A percentile compares a stretch with the other conserved stretches of the same genome.
These are phyloP conservation scores for Alviniconcha marisindica DNA, from an alignment of 1,140 invertebrate species.

Conservation along the genomic window DNA sequence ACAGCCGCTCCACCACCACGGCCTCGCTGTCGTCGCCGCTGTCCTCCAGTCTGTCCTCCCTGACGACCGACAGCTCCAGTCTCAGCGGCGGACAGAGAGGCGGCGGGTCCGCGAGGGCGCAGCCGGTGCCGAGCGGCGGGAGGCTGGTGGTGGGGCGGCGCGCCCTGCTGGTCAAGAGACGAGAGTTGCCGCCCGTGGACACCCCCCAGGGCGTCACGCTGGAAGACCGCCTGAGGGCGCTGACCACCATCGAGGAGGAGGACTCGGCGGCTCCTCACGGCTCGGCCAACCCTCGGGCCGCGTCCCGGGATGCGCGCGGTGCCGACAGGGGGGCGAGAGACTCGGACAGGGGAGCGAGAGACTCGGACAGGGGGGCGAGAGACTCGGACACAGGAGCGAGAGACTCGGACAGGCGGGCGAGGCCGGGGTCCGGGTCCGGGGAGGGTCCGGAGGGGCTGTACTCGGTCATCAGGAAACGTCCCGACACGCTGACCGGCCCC, in stretches of 20 bases:
- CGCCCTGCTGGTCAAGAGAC: slow-evolving; percentile 25
- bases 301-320: neutral
- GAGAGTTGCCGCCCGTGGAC: slow-evolving; percentile 35
- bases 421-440: neutral
- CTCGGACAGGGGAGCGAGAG: neutral
- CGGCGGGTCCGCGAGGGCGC: neutral
- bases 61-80: slow-evolving; percentile 27
- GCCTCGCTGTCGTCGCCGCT: slow-evolving; percentile 20
- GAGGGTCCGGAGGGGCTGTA: neutral
- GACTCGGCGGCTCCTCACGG: neutral
- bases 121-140: slow-evolving; percentile 22
- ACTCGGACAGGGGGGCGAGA: neutral
- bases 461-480: slow-evolving; percentile 6
- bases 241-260: slow-evolving; percentile 37
- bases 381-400: neutral
- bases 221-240: slow-evolving; percentile 27
- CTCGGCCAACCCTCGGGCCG: neutral
- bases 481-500: neutral
- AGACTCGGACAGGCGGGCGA: neutral
- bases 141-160: slow-evolving; percentile 16
- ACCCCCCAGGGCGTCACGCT: neutral
- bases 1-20: slow-evolving; percentile 27
- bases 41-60: slow-evolving; percentile 32
- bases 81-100: neutral
- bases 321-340: neutral